Evolutionary conservation across 1,140 invertebrate genomes (phyloP), one percentile per base, ranked within the genome.

Genomic region (Drosophila novamexicana): DNA sequence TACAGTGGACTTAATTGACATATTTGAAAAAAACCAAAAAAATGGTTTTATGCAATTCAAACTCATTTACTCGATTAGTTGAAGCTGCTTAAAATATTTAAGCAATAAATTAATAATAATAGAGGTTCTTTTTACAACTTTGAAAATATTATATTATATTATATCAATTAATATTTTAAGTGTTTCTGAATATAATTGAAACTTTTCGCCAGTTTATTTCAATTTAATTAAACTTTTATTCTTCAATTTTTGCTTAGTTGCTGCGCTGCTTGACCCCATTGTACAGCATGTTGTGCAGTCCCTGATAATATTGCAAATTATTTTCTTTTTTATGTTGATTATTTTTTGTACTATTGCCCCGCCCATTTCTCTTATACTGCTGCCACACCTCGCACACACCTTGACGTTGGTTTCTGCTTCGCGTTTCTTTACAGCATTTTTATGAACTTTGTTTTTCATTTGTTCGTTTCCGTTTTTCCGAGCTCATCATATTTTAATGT

Each of bases 291-390:
- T 75, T 77, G 78, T 77, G 70, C 64, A 70, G 65, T 77, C 65
- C 67, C 79, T 83, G 76, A 88, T 86, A 86, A 86, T 88, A 86
- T 83, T 89, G 84, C 83, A 89, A 89, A 89, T 89, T 78, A 89
- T 89, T 89, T 89, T 84, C 80, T 73, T 81, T 86, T 89, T 89
- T 89, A 89, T 89, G 85, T 89, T 89, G 84, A 90, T 89, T 90
- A 89, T 88, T 81, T 89, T 90, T 81, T 69, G 70, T 67, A 58
- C 53, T 50, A 12, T 34, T 16, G 36, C 32, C 40, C 45, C 67
- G 45, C 63, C 73, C 69, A 22, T 12, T 44, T 16, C 6, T 32
- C 34, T 22, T 34, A 3, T 47, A 18, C 1, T 18, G 2, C 32
- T 6, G 36, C 9, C 54, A 56, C 50, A 29, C 12, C 16, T 9